These are phyloP conservation scores for Anguilla pacifica DNA, from an alignment of 2,797 vertebrate species.

Conservation along the genomic window DNA sequence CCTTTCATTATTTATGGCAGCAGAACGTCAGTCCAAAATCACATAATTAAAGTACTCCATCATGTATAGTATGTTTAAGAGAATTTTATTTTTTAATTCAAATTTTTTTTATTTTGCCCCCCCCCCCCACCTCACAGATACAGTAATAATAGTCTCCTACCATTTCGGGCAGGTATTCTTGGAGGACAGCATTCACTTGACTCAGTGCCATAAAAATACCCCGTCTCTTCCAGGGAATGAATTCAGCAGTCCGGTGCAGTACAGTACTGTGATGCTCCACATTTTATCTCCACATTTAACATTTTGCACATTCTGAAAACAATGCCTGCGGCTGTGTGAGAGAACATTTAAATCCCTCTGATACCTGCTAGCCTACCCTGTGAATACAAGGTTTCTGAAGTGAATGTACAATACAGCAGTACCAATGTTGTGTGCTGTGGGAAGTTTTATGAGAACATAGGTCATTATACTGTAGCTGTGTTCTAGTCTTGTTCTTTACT, in stretches of 20 bases:
- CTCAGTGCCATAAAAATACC: background rate
- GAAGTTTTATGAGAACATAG: background rate
- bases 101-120: too few species aligned
- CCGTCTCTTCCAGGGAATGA: background rate
- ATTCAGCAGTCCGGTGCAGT: background rate
- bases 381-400: background rate
- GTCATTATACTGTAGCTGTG: background rate
- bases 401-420: background rate
- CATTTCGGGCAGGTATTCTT: background rate
- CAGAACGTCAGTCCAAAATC: background rate
- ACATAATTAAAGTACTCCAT: background rate
- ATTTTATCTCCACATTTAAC: background rate
- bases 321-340: constrained; percentile 1
- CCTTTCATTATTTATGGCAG: background rate
- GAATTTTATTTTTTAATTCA: too few species aligned
- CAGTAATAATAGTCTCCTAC: background rate
- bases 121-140: background rate
- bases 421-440: background rate
- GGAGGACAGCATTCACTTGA: background rate
- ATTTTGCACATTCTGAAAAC: background rate
- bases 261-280: background rate
- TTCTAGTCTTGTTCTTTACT: too few species aligned
- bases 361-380: background rate
- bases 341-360: background rate
- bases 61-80: background rate